A percentile compares a stretch with the other conserved stretches of the same genome.
Conservation (phyloP, 37 sponge, comb jelly and placozoan species). For the Lycopodina hypogea region DNA sequence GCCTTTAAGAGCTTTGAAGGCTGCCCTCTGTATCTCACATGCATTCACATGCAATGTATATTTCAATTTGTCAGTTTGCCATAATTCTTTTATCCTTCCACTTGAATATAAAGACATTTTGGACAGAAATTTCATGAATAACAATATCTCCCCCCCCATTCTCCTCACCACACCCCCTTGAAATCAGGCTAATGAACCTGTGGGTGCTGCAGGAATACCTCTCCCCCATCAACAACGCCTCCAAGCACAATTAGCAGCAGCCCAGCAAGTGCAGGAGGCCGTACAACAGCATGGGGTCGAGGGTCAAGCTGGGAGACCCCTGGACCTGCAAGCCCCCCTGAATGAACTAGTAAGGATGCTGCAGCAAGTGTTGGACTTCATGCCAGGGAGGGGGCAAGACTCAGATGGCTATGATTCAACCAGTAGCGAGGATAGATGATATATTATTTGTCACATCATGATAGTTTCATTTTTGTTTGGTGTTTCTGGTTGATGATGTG, state of each 20-base stretch:
- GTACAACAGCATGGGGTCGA: conserved; percentile 19
- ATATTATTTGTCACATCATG: too few species aligned
- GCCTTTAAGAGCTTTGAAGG: too few species aligned
- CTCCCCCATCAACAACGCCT: background rate
- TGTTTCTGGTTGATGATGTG: too few species aligned
- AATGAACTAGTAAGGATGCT: conserved; percentile 23
- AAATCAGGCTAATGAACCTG: background rate
- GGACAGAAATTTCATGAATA: too few species aligned
- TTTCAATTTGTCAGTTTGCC: too few species aligned
- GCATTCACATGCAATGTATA: too few species aligned
- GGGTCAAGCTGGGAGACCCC: conserved; percentile 29
- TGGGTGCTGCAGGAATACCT: conserved; percentile 7
- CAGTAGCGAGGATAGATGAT: conserved; percentile 15
- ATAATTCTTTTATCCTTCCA: too few species aligned
- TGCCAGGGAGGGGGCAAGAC: background rate
- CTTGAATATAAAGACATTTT: too few species aligned
- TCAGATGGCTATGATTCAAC: conserved; percentile 9
- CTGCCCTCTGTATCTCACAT: too few species aligned
- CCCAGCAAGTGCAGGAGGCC: conserved; percentile 5
- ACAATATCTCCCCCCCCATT: too few species aligned
- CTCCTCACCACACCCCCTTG: too few species aligned
- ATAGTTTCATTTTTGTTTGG: too few species aligned
- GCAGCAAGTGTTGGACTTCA: conserved; percentile 11
- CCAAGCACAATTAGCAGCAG: conserved; percentile 11
- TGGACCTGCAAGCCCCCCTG: conserved; percentile 31